Base-by-base conservation (phyloP, 2,113 vertebrate species). In the Mustela nigripes region DNA sequence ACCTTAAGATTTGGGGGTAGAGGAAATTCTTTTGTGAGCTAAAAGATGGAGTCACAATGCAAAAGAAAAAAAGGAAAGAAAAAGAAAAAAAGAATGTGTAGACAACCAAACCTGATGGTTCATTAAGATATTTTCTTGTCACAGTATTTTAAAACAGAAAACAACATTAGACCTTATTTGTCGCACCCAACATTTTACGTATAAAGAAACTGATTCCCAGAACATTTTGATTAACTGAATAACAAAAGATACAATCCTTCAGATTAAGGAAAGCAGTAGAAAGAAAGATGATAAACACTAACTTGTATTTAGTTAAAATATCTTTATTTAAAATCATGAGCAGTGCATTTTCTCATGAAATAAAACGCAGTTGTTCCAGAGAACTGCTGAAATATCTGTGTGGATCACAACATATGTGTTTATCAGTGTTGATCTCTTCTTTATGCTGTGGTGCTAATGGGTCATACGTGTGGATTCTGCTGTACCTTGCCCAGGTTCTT, bases 71-170 rank as follows among this genome's bases (percentile, higher is more conserved):
- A 39, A 39, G 18, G 18, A 58, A 19, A 58, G 18, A 58, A n/a
- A 18, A 19, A 11, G 39, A 62, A 36, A 80, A 89, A 33, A 78
- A 67, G 31, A n/a, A 39, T 11, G 12, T 45, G 48, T 19, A 63
- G 69, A 95, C 39, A 78, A 81, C 21, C 48, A 95, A 83, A 83
- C n/a, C 45, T 73, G n/a, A 60, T 31, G 31, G 87, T 82, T 95
- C 53, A 50, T 58, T 58, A 90, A 73, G 2, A 45, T 56, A 7
- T 60, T 73, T 74, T 50, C 85, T 60, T 83, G 33, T 91, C 42
- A 95, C 80, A 62, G 78, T 69, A 78, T 63, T 94, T 95, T 95
- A 73, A 69, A 89, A 36, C 21, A 45, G 31, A 82, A 93, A 89
- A 85, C 56, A 78, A 81, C 8, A 93, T 84, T 50, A 89, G 11